A percentile compares a stretch with the other conserved stretches of the same genome.
phyloP scores from a whole-genome alignment of 2,113 vertebrate species.

The Nibea coibor region DNA sequence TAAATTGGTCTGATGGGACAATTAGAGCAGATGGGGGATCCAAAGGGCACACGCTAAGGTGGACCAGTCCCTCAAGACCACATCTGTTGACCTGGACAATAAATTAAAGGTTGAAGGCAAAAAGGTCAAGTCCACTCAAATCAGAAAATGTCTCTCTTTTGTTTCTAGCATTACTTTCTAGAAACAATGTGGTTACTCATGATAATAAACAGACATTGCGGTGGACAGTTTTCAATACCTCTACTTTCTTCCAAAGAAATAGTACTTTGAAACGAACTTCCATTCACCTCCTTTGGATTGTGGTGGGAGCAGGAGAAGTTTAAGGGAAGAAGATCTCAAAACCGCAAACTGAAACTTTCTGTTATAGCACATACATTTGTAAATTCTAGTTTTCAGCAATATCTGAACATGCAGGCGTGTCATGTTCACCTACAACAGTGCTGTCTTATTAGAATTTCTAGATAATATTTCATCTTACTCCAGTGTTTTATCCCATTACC shows the following conservation, averaged over 20 bases:
- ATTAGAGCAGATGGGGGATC: background rate
- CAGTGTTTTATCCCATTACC: no score
- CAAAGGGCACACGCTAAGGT: background rate
- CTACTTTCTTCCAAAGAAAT: background rate
- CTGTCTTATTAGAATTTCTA: no score
- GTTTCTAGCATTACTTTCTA: background rate
- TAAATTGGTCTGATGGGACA: background rate
- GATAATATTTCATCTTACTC: no score
- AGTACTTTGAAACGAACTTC: background rate
- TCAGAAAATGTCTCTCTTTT: background rate
- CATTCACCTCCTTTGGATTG: background rate
- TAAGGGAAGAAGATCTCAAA: background rate
- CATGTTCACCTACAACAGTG: no score
- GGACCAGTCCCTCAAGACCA: background rate
- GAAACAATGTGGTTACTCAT: background rate
- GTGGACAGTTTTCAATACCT: background rate
- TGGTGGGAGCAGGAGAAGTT: background rate
- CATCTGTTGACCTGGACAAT: background rate
- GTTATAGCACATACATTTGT: background rate
- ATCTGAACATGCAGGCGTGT: background rate
- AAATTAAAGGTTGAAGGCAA: background rate
- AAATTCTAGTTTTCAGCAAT: background rate
- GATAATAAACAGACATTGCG: constrained; percentile 3
- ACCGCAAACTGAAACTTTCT: background rate
- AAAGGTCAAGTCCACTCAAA: background rate